Percentiles rank a stretch among this genome's conserved stretches.
Conservation (phyloP, 2,113 vertebrate species). For the Chrysochloris asiatica region DNA sequence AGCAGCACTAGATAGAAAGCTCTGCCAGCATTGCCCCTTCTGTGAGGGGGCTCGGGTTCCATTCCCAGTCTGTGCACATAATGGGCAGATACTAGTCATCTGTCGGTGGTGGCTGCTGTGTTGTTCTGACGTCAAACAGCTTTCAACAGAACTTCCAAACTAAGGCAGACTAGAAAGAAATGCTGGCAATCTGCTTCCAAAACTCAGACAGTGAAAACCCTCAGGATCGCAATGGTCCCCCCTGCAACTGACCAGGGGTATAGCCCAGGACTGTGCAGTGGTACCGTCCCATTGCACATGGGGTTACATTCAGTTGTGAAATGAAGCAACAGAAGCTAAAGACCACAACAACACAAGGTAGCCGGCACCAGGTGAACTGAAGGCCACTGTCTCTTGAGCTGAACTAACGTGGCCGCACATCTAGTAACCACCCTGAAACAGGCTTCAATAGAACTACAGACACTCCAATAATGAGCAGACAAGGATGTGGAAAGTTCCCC, state of each 20-base stretch:
- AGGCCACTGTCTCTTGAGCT: not conserved
- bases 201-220: not conserved
- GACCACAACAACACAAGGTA: too few relatives aligned
- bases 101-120: not conserved
- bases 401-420: not conserved
- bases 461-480: not conserved
- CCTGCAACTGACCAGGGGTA: too few relatives aligned
- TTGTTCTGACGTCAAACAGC: not conserved
- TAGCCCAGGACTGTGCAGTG: too few relatives aligned
- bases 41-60: not conserved
- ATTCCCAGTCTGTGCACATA: not conserved
- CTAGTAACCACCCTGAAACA: not conserved
- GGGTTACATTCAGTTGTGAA: too few relatives aligned
- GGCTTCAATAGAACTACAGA: not conserved
- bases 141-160: not conserved
- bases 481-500: not conserved
- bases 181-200: not conserved
- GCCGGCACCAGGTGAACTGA: fast-evolving
- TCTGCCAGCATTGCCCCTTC: not conserved
- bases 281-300: too few relatives aligned
- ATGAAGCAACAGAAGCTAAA: too few relatives aligned
- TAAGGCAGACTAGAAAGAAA: not conserved
- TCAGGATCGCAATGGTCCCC: too few relatives aligned
- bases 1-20: not conserved
- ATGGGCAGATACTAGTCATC: not conserved